Evolutionary conservation across 2,797 vertebrate genomes (phyloP).

Genomic region (Otolemur crassicaudatus): DNA sequence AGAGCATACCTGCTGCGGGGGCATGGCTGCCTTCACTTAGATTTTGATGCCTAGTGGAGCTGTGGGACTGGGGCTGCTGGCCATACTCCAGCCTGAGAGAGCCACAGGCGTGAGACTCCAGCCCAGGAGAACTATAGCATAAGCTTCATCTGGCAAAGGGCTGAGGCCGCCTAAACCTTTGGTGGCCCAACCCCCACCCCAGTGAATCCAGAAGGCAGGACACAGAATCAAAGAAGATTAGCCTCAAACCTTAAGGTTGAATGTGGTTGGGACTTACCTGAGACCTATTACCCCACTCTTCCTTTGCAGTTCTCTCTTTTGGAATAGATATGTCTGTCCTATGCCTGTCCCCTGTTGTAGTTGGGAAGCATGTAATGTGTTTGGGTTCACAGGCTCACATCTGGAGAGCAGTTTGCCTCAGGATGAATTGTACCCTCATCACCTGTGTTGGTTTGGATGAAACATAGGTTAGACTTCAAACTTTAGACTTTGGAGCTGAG

Average conservation of each 20-base stretch:
- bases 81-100: neutral
- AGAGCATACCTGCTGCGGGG: rapidly evolving
- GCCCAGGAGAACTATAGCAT: neutral
- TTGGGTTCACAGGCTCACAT: neutral
- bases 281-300: neutral
- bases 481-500: neutral
- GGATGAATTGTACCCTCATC: too few relatives aligned
- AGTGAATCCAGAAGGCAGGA: neutral
- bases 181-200: neutral
- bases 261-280: neutral
- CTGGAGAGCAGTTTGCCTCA: neutral
- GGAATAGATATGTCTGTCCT: neutral
- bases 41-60: rapidly evolving
- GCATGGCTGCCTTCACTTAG: neutral
- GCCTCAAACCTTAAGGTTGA: neutral
- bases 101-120: neutral
- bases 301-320: neutral
- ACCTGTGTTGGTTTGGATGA: too few relatives aligned
- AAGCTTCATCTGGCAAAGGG: neutral
- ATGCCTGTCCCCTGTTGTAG: neutral
- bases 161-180: neutral
- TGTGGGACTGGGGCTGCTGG: neutral
- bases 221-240: too few relatives aligned
- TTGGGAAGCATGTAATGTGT: neutral
- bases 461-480: neutral